Evolutionary conservation across 2,797 vertebrate genomes (phyloP).

Genomic region (Sebastolobus alascanus): DNA sequence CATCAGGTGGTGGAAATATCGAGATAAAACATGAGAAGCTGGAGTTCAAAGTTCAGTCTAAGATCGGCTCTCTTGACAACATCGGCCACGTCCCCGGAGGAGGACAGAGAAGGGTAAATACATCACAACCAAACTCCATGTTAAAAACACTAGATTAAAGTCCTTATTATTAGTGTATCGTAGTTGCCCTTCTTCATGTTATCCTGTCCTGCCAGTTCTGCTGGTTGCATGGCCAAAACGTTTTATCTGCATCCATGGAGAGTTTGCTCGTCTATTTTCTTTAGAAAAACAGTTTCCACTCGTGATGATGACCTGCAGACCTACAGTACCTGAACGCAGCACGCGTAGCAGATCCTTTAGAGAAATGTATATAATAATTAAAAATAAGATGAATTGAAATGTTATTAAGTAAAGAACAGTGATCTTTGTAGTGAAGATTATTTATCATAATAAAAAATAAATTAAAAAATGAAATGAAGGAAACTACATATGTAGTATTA

Average conservation of each 20-base stretch:
- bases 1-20: constrained; percentile 93
- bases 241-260: not conserved
- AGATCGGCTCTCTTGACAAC: constrained; percentile 95
- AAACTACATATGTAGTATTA: not conserved
- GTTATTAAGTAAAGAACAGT: not conserved
- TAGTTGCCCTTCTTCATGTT: not conserved
- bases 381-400: not conserved
- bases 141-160: not conserved
- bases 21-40: constrained; percentile 98
- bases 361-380: not conserved
- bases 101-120: constrained; percentile 90
- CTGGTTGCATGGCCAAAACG: constrained; percentile 2
- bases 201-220: not conserved
- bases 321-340: constrained; percentile 3
- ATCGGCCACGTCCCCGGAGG: constrained; percentile 95
- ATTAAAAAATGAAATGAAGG: no score
- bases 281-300: not conserved
- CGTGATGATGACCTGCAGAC: not conserved
- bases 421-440: not conserved
- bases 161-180: not conserved
- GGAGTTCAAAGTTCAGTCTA: constrained; percentile 96
- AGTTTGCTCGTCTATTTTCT: not conserved
- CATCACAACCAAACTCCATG: not conserved
- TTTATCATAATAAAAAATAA: not conserved
- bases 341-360: not conserved